Evolutionary conservation across 2,113 vertebrate species (phyloP), one percentile per base, ranked within the genome.

Genomic region (Tyto alba): DNA sequence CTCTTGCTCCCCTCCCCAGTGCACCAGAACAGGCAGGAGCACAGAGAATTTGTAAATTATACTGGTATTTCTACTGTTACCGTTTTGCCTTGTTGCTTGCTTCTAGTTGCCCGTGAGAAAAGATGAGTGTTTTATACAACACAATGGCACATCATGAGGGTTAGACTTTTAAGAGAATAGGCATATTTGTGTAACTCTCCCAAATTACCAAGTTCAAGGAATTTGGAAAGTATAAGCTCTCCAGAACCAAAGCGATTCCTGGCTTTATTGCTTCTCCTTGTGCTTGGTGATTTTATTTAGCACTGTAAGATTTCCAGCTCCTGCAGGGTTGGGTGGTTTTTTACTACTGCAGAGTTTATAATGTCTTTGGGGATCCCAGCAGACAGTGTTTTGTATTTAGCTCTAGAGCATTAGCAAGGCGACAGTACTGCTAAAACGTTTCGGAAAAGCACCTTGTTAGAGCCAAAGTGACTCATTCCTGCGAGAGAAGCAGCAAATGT

Each of bases 381-480:
- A 92, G 82, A 23, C 38, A 34, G 9, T 6, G 13, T 50, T 82
- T 83, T 68, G 45, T 75, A 14, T 88, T 79, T 8, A 64, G 43
- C 73, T 88, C 69, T 20, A 13, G 57, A 83, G 76, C 40, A 14
- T 68, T n/a, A 94, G 63, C 78, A 66, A 63, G 76, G 83, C 20
- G 5, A 40, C 85, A 57, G 59, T 11, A 16, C 88, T 77, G 59
- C 83, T 90, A 29, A 75, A 47, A 76, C 66, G 62, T 69, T 90
- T 90, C 3, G 5, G 92, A 85, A 78, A 88, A 93, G 88, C 76
- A 74, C 56, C 26, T 74, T 27, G 3, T 16, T 27, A 36, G 67
- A 95, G 83, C 88, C 88, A 80, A 52, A 81, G 83, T 95, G 95
- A 95, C 68, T 95, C 88, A 90, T 47, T 90, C 40, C 85, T 76